Conservation (phyloP, 2,888 invertebrate species). For the Altica lythri region DNA sequence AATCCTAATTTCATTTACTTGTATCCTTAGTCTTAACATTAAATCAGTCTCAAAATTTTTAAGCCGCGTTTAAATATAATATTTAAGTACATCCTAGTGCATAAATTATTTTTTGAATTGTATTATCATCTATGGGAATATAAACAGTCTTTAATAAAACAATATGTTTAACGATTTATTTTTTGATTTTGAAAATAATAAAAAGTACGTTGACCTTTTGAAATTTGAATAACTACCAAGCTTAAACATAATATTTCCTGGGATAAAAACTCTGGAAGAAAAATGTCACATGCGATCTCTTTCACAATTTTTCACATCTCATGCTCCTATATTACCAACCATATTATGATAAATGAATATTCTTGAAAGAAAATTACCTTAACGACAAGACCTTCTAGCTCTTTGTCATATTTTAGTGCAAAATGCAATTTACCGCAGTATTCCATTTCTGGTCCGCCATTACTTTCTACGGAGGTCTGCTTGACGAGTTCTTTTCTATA, state of each 20-base stretch:
- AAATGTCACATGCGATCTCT: background rate
- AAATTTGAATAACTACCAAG: too few species aligned
- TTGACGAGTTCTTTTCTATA: conserved; percentile 76
- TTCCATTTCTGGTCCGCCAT: conserved; percentile 67
- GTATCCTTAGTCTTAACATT: too few species aligned
- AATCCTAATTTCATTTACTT: too few species aligned
- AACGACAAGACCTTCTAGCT: conserved; percentile 78
- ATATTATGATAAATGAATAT: conserved; percentile 1
- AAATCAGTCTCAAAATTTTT: too few species aligned
- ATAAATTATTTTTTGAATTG: too few species aligned
- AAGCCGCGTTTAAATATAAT: too few species aligned
- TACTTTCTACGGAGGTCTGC: conserved; percentile 74
- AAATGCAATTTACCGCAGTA: conserved; percentile 82
- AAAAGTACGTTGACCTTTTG: too few species aligned
- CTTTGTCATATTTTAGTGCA: conserved; percentile 78
- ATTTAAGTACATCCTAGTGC: too few species aligned
- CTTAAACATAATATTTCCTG: background rate
- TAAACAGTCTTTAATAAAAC: too few species aligned
- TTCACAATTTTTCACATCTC: conserved; percentile 3
- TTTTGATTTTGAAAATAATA: too few species aligned
- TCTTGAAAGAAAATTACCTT: conserved; percentile 61
- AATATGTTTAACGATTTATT: too few species aligned
- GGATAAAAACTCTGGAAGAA: background rate
- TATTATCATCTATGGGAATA: too few species aligned
- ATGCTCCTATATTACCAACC: background rate